Evolutionary conservation across 2,888 invertebrate species (phyloP).

Genomic region (Cabera pusaria): DNA sequence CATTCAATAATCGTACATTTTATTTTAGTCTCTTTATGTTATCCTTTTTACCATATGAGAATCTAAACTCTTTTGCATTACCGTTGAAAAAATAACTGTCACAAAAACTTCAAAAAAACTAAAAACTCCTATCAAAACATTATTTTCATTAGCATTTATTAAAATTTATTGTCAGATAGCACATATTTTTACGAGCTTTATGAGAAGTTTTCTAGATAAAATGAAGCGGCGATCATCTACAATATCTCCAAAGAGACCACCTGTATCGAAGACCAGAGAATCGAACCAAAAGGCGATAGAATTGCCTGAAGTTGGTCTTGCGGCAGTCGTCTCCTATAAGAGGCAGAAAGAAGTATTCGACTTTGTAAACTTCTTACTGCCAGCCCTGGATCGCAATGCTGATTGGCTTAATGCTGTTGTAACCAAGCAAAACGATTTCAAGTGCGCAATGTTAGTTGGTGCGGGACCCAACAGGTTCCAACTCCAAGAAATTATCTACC

Average conservation of each 20-base stretch:
- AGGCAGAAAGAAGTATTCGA: slow-evolving; percentile 67
- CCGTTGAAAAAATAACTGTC: too few relatives aligned
- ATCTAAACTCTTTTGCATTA: too few relatives aligned
- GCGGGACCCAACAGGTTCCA: slow-evolving; percentile 72
- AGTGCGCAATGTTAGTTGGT: slow-evolving; percentile 65
- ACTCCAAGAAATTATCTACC: slow-evolving; percentile 69
- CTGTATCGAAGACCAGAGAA: slow-evolving; percentile 44
- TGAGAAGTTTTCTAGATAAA: slow-evolving; percentile 49
- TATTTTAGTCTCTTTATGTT: too few relatives aligned
- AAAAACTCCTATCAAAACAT: slow-evolving; percentile 26
- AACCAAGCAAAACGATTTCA: slow-evolving; percentile 59
- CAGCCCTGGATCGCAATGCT: slow-evolving; percentile 62
- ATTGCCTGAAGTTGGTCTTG: slow-evolving; percentile 62
- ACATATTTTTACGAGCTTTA: slow-evolving; percentile 44
- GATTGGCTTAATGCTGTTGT: slow-evolving; percentile 65
- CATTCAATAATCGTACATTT: too few relatives aligned
- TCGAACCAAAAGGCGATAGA: slow-evolving; percentile 41
- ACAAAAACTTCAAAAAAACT: slow-evolving; percentile 3
- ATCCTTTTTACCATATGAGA: too few relatives aligned
- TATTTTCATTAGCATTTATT: slow-evolving; percentile 34
- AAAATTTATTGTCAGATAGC: slow-evolving; percentile 59
- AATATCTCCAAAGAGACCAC: slow-evolving; percentile 48
- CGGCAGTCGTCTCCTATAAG: slow-evolving; percentile 65
- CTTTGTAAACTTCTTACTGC: slow-evolving; percentile 63
- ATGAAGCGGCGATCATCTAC: slow-evolving; percentile 40